A percentile compares a stretch with the other conserved stretches of the same genome.
These are phyloP conservation scores for Halocaridina rubra DNA, from an alignment of 2,888 invertebrate genomes.

Conservation along the genomic window DNA sequence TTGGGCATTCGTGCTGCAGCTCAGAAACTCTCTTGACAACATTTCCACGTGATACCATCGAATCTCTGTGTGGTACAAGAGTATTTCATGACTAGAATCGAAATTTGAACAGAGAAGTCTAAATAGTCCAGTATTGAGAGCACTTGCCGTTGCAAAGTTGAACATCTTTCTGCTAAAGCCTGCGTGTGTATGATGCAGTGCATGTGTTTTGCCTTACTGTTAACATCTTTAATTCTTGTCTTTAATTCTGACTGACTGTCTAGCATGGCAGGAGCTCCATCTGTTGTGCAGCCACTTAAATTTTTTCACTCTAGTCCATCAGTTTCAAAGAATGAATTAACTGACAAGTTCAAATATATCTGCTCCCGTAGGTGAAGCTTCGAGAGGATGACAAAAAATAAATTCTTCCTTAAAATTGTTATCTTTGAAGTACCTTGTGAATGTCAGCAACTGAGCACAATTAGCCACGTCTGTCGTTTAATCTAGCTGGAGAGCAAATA, in stretches of 20 bases:
- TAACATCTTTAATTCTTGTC: neutral
- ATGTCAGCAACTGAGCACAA: neutral
- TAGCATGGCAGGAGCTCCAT: too few relatives aligned
- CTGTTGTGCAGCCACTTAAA: neutral
- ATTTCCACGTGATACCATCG: too few relatives aligned
- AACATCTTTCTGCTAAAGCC: slow-evolving; percentile 13
- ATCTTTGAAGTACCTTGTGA: neutral
- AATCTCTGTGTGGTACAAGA: neutral
- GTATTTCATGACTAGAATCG: neutral
- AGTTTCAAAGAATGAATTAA: neutral
- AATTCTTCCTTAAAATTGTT: neutral
- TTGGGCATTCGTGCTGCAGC: too few relatives aligned
- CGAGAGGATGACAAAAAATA: neutral
- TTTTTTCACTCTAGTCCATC: neutral
- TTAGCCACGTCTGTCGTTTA: neutral
- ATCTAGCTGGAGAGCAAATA: neutral
- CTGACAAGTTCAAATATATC: neutral
- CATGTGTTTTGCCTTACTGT: neutral
- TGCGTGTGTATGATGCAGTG: too few relatives aligned
- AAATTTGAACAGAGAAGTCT: neutral
- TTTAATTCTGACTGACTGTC: slow-evolving; percentile 11
- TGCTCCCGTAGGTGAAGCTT: neutral
- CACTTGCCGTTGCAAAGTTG: slow-evolving; percentile 1
- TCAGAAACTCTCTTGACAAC: too few relatives aligned
- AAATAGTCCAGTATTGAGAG: neutral